Conservation (phyloP, 2,113 vertebrate species). For the Nothocercus nigrocapillus region DNA sequence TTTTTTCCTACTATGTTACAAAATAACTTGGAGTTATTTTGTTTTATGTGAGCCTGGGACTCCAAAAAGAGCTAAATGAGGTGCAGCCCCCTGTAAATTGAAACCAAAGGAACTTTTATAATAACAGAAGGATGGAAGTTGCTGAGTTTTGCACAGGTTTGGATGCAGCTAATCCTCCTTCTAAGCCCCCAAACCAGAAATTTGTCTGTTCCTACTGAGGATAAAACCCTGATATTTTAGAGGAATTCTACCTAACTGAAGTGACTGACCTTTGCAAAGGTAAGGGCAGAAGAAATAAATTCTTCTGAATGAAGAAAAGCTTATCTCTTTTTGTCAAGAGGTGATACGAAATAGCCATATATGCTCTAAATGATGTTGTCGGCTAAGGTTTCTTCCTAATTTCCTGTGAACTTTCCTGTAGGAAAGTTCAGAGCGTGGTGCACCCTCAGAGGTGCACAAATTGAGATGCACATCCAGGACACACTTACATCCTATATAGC, state of each 20-base stretch:
- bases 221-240: background rate
- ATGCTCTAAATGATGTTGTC: background rate
- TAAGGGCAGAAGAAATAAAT: background rate
- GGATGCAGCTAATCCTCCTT: background rate
- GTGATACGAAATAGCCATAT: background rate
- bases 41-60: background rate
- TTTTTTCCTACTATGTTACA: background rate
- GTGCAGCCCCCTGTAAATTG: background rate
- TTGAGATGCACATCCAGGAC: background rate
- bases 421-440: accelerated
- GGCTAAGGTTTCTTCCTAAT: background rate
- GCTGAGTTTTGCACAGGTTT: background rate
- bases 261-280: background rate
- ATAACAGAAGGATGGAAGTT: background rate
- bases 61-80: background rate
- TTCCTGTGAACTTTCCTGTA: background rate
- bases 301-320: background rate
- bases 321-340: background rate
- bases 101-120: conserved; percentile 4
- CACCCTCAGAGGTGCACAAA: background rate
- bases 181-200: background rate
- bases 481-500: background rate
- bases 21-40: background rate
- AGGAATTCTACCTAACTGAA: background rate
- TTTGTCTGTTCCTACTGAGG: accelerated